phyloP scores from a whole-genome alignment of 1,140 invertebrate species.

The Melitaea cinxia region DNA sequence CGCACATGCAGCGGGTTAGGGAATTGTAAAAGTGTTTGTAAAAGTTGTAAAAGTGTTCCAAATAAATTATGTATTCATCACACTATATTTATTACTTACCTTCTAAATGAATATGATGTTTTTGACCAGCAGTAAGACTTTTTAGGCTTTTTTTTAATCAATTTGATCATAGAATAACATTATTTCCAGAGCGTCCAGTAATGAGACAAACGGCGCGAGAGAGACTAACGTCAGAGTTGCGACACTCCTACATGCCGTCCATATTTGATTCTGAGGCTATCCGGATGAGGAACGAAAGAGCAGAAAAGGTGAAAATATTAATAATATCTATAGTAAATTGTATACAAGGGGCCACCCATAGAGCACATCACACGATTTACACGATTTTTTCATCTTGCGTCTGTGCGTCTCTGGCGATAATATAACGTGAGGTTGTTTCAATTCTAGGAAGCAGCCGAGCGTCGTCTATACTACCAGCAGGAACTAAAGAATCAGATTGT shows the following conservation, averaged over 20 bases:
- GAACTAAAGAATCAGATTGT: slow-evolving; percentile 76
- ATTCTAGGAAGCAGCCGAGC: slow-evolving; percentile 62
- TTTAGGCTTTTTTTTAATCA: too few species aligned
- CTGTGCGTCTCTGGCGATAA: neutral
- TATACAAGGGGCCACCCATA: too few species aligned
- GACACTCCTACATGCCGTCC: slow-evolving; percentile 64
- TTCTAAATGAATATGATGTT: too few species aligned
- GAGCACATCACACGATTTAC: neutral
- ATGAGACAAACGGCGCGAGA: slow-evolving; percentile 11
- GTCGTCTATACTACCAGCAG: slow-evolving; percentile 69
- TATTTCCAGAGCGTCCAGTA: slow-evolving; percentile 41
- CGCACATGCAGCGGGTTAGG: too few species aligned
- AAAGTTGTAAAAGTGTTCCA: too few species aligned
- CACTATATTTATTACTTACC: too few species aligned
- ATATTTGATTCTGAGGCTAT: slow-evolving; percentile 74
- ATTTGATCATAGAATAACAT: neutral
- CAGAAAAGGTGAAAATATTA: slow-evolving; percentile 61
- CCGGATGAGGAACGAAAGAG: slow-evolving; percentile 61
- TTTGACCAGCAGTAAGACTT: too few species aligned
- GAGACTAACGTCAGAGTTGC: slow-evolving; percentile 38
- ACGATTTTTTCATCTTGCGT: too few species aligned
- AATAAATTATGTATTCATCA: too few species aligned
- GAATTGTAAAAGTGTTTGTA: too few species aligned
- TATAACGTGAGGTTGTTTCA: neutral
- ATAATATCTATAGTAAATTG: neutral